Evolutionary conservation across 1,140 invertebrate species (phyloP), one percentile per base, ranked within the genome.

Genomic region (Drosophila lini): DNA sequence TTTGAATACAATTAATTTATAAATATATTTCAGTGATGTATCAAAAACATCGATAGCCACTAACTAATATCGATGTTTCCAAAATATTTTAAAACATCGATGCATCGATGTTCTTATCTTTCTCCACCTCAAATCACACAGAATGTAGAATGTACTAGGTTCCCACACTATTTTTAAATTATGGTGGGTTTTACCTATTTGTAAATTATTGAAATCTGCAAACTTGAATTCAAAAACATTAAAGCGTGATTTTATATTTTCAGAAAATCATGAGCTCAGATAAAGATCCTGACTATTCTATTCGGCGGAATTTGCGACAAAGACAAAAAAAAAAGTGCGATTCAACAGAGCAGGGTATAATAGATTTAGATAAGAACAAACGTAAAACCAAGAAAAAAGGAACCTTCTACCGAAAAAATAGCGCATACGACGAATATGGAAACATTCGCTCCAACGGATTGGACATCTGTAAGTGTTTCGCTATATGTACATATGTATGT

Each of bases 351-450:
- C 36, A 56, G 34, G 25, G 11, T 8, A 48, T 8, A 48, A 5
- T 38, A 41, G 59, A 88, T 28, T 48, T 60, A 0, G 82, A 85
- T 16, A 74, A 71, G 15, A 61, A 62, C 41, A 86, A 88, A 59
- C 63, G 73, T 0, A 70, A 55, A 55, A 68, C 55, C n/a, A 88
- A 78, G 19, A 89, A 78, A 19, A 88, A 80, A 58, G 64, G 47
- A 1, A 44, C 25, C 5, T 59, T 74, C 31, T 59, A 59, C n/a
- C 77, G 67, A 0, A 82, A 81, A 59, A 80, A 67, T 36, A 59
- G n/a, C 15, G 64, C 68, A 7, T 92, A 92, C 36, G 91, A 92
- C 68, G 91, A 91, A 13, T 78, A 79, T 13, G 91, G 91, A 44
- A 80, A 77, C 25, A 76, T 92, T 16, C 74, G 81, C 7, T 47